Conservation (phyloP, 2,113 vertebrate genomes). For the Geococcyx californianus region DNA sequence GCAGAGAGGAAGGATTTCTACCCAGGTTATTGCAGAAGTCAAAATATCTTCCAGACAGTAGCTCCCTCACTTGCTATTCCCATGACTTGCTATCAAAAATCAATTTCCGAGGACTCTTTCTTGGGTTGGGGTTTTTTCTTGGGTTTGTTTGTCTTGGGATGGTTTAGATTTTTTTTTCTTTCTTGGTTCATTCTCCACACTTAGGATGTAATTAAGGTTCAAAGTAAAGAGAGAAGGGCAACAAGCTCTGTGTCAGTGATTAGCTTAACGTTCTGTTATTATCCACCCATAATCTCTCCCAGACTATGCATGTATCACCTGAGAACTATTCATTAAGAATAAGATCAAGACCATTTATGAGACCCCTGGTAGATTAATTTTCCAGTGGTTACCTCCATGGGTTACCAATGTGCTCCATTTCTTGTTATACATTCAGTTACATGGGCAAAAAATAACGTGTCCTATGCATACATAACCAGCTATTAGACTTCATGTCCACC, state of each 20-base stretch:
- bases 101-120: neutral
- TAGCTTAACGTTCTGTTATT: conserved; percentile 13
- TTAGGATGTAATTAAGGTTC: conserved; percentile 4
- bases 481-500: neutral
- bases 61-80: neutral
- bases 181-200: neutral
- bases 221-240: conserved; percentile 10
- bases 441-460: neutral
- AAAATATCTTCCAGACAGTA: neutral
- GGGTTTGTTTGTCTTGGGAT: neutral
- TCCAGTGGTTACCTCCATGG: neutral
- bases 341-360: neutral
- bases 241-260: neutral
- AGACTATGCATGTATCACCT: neutral
- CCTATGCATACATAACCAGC: neutral
- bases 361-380: conserved; percentile 25
- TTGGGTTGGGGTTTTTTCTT: neutral
- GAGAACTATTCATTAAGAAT: neutral
- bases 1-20: neutral
- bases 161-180: neutral
- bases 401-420: neutral
- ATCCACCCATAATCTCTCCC: conserved; percentile 24
- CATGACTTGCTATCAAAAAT: neutral
- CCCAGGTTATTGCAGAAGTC: neutral
- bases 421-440: neutral